A percentile compares a stretch with the other conserved stretches of the same genome.
These are phyloP conservation scores for Tokudaia tokunoshimensis DNA, from an alignment of 2,797 vertebrate genomes.

Conservation along the genomic window DNA sequence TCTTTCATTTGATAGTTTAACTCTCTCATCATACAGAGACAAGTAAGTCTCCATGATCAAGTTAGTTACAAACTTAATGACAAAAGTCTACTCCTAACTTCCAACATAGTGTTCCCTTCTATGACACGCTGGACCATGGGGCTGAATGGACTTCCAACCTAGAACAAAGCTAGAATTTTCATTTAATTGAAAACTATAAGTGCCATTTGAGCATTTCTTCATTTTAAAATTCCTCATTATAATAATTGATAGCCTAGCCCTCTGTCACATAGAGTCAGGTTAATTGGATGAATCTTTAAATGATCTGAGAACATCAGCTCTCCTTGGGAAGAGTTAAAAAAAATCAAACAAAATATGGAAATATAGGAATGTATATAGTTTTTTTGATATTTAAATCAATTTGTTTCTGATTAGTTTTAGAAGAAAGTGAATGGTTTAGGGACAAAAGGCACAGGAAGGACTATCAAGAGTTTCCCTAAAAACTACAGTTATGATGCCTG, in stretches of 20 bases:
- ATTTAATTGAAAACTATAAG: conserved; percentile 11
- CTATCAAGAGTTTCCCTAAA: background rate
- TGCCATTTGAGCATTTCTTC: background rate
- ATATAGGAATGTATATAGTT: background rate
- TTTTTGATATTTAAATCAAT: conserved; percentile 57
- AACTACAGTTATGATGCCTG: background rate
- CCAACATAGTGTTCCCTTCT: background rate
- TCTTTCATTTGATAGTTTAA: background rate
- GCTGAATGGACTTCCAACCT: background rate
- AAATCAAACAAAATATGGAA: background rate
- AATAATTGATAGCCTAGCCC: background rate
- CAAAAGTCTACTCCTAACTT: background rate
- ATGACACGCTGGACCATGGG: accelerated
- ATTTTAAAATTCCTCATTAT: conserved; percentile 52
- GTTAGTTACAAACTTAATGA: background rate
- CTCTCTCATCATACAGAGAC: background rate
- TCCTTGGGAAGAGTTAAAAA: background rate
- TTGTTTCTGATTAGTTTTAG: conserved; percentile 9
- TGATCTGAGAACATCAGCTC: background rate
- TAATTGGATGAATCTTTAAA: background rate
- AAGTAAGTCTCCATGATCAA: background rate
- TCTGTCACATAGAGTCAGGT: background rate
- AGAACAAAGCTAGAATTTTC: conserved; percentile 14
- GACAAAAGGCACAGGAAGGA: background rate
- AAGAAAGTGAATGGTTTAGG: background rate